Conservation (phyloP, 1,140 invertebrate genomes). For the Pristionchus pacificus region DNA sequence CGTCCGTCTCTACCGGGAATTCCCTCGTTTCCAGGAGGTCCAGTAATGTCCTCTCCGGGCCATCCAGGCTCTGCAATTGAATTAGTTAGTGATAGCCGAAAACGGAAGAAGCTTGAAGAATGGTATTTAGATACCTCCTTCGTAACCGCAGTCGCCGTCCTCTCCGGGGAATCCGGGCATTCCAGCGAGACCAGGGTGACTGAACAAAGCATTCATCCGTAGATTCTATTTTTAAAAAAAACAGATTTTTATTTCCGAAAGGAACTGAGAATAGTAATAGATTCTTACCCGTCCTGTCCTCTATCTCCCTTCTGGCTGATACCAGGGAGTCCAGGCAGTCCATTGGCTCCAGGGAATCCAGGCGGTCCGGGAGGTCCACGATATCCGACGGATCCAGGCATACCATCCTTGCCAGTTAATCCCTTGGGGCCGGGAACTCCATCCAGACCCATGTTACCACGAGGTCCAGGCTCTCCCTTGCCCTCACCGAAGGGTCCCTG, state of each 20-base stretch:
- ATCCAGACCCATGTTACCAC: constrained; percentile 51
- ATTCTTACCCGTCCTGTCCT: constrained; percentile 47
- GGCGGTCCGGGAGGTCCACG: constrained; percentile 51
- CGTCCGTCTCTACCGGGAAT: constrained; percentile 47
- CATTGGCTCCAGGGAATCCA: constrained; percentile 45
- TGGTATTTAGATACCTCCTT: constrained; percentile 31
- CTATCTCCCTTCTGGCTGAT: constrained; percentile 48
- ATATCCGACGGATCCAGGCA: constrained; percentile 44
- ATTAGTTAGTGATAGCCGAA: background rate
- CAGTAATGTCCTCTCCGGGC: constrained; percentile 44
- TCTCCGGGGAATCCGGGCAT: constrained; percentile 41
- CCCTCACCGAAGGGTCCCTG: constrained; percentile 49
- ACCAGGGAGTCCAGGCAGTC: constrained; percentile 44
- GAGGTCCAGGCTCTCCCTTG: constrained; percentile 37
- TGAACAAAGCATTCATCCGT: constrained; percentile 10
- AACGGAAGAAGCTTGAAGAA: too few species aligned
- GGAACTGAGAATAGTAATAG: too few species aligned
- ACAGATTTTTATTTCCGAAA: too few species aligned
- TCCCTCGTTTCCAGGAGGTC: constrained; percentile 52
- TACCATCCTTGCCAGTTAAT: constrained; percentile 35
- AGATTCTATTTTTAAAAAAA: too few species aligned
- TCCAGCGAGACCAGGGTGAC: constrained; percentile 36
- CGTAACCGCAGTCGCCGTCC: constrained; percentile 35
- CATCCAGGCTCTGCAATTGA: constrained; percentile 13
- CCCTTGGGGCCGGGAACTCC: constrained; percentile 54